Evolutionary conservation across 2,797 vertebrate genomes (phyloP).

Genomic region (Scolopax rusticola): DNA sequence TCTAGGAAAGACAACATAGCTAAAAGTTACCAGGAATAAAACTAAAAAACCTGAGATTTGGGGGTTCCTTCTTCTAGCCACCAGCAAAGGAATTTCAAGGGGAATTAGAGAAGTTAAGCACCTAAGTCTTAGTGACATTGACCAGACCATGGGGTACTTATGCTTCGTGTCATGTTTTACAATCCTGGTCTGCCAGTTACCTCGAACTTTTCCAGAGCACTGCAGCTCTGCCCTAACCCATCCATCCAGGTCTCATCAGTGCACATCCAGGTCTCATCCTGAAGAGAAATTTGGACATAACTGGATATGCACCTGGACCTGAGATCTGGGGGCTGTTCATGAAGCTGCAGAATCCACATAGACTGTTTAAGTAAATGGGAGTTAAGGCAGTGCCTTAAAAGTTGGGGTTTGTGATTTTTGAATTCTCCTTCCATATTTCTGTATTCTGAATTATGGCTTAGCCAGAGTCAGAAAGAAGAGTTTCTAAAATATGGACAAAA

Average conservation of each 20-base stretch:
- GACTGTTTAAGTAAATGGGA: background rate
- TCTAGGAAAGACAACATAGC: background rate
- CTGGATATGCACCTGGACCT: background rate
- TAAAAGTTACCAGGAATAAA: background rate
- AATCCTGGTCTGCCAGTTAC: background rate
- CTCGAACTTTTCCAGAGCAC: background rate
- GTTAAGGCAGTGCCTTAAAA: background rate
- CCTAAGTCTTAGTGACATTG: background rate
- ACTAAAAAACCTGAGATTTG: background rate
- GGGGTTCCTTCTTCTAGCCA: background rate
- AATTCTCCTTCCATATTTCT: background rate
- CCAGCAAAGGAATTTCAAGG: background rate
- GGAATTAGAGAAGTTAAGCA: background rate
- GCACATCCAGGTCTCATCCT: background rate
- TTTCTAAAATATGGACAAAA: background rate
- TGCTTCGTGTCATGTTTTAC: background rate
- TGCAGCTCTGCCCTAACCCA: background rate
- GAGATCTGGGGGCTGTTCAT: background rate
- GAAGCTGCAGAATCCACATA: background rate
- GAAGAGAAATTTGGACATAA: background rate
- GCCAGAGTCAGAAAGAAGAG: background rate
- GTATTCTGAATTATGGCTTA: background rate
- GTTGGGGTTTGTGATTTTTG: background rate
- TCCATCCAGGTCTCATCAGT: background rate
- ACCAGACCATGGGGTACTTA: background rate